phyloP scores from a whole-genome alignment of 2,888 invertebrate genomes.

The Napeogenes sylphis region DNA sequence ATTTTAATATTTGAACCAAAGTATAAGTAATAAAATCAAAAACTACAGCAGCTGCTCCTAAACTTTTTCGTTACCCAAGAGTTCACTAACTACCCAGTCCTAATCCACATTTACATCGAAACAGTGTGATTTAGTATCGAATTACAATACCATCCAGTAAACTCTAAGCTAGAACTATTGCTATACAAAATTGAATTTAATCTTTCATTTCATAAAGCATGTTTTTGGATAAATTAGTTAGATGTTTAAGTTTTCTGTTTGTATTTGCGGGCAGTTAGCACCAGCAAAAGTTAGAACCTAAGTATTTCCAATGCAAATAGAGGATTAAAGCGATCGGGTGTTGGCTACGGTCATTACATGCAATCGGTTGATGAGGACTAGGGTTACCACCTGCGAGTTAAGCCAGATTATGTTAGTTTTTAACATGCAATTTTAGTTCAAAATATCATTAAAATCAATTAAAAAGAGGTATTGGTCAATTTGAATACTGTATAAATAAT shows the following conservation, averaged over 20 bases:
- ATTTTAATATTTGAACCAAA: no score
- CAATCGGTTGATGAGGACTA: constrained; percentile 28
- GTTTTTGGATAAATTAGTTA: background rate
- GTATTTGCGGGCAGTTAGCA: constrained; percentile 27
- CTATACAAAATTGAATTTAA: constrained; percentile 1
- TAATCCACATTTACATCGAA: constrained; percentile 27
- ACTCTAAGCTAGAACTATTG: constrained; percentile 14
- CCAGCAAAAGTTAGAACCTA: constrained; percentile 29
- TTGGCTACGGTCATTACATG: constrained; percentile 22
- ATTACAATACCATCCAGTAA: constrained; percentile 19
- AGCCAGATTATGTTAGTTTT: background rate
- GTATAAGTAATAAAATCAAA: background rate
- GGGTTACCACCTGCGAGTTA: constrained; percentile 15
- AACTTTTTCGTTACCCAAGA: constrained; percentile 21
- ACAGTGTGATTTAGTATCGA: constrained; percentile 25
- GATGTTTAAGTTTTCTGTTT: constrained; percentile 17
- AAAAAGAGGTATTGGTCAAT: no score
- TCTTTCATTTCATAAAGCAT: constrained; percentile 1
- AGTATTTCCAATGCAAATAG: constrained; percentile 34
- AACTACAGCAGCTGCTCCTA: constrained; percentile 4
- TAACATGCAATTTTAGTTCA: background rate
- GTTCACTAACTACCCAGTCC: constrained; percentile 25
- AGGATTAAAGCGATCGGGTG: constrained; percentile 29
- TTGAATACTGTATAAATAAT: no score
- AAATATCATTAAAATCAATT: background rate